A percentile compares a stretch with the other conserved stretches of the same genome.
Conservation (phyloP, 2,113 vertebrate genomes). For the Crotophaga sulcirostris region DNA sequence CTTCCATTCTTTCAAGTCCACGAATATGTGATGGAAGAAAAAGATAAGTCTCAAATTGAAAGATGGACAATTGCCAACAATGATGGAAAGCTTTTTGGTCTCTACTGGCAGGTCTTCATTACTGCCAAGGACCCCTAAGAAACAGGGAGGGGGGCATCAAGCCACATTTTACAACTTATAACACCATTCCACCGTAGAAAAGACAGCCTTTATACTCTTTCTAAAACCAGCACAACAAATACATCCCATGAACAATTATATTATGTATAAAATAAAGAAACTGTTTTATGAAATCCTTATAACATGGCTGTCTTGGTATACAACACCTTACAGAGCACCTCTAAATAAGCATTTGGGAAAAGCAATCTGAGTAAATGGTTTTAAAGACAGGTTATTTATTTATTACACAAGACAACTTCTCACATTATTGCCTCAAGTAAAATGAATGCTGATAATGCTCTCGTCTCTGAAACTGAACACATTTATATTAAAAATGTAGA, state of each 20-base stretch:
- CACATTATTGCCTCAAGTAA: constrained; percentile 66
- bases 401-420: constrained; percentile 71
- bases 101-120: not conserved
- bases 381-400: constrained; percentile 75
- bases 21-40: not conserved
- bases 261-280: not conserved
- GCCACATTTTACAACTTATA: not conserved
- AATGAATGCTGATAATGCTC: constrained; percentile 71
- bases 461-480: constrained; percentile 66
- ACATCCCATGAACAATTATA: not conserved
- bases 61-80: not conserved
- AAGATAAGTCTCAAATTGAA: not conserved
- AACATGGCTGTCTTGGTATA: not conserved
- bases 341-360: constrained; percentile 70
- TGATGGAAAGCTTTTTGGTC: not conserved
- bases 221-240: not conserved
- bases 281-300: not conserved
- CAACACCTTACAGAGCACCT: constrained; percentile 39
- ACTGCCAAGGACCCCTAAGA: not conserved
- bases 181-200: not conserved
- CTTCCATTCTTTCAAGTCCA: not conserved
- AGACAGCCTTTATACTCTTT: not conserved
- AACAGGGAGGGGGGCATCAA: not conserved
- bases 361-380: constrained; percentile 71
- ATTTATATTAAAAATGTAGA: constrained; percentile 83